Percentiles rank a stretch among this genome's conserved stretches.
phyloP scores from a whole-genome alignment of 2,113 vertebrate species.

The Triplophysa dalaica region DNA sequence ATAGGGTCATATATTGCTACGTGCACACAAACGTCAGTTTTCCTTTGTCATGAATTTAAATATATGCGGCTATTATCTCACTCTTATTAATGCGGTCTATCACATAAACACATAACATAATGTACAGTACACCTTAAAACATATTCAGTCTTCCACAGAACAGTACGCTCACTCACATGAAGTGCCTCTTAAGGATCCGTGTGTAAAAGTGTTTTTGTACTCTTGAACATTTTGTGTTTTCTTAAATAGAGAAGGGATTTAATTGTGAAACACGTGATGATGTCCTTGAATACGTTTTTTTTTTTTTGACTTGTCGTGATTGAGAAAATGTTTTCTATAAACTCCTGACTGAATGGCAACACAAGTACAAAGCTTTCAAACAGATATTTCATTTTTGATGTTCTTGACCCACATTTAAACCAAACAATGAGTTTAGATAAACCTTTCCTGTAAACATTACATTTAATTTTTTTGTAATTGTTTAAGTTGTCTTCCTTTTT shows the following conservation, averaged over 20 bases:
- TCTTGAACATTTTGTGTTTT: neutral
- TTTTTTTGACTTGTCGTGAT: neutral
- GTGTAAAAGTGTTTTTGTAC: neutral
- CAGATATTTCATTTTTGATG: neutral
- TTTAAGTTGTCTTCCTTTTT: neutral
- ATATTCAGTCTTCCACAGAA: too few species aligned
- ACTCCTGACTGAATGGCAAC: neutral
- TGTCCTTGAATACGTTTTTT: neutral
- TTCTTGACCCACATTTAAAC: slow-evolving; percentile 2
- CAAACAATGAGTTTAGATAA: neutral
- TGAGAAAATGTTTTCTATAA: neutral
- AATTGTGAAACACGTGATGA: neutral
- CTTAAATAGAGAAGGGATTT: neutral
- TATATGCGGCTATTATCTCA: too few species aligned
- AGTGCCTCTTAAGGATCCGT: neutral
- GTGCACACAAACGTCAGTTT: neutral
- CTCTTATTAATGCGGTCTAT: neutral
- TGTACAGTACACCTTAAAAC: neutral
- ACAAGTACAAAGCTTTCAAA: neutral
- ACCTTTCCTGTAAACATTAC: neutral
- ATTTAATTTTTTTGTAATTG: neutral
- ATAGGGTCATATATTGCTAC: slow-evolving; percentile 21
- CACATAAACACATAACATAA: slow-evolving; percentile 24
- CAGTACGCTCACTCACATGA: neutral
- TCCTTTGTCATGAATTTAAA: neutral